Percentiles rank a stretch among this genome's conserved stretches.
Conservation (phyloP, 1,140 invertebrate genomes). For the Zaprionus capensis region DNA sequence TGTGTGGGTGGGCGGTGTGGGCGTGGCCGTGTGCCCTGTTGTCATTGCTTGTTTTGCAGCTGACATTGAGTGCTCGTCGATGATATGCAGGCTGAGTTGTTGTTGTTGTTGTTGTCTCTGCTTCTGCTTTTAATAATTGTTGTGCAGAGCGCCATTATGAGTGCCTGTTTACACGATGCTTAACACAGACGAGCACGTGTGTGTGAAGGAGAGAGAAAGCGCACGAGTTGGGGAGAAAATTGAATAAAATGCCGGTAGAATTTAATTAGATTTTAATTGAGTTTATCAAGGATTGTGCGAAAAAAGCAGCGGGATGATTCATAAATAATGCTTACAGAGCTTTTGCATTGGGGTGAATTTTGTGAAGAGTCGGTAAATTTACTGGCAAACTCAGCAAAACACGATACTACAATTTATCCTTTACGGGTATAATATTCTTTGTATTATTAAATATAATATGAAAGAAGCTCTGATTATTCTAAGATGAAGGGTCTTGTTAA, state of each 20-base stretch:
- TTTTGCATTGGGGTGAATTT: background rate
- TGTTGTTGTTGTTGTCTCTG: slow-evolving; percentile 43
- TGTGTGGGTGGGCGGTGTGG: slow-evolving; percentile 30
- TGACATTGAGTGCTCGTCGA: slow-evolving; percentile 81
- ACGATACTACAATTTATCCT: background rate
- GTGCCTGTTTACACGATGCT: slow-evolving; percentile 78
- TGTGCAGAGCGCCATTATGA: slow-evolving; percentile 60
- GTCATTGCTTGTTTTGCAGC: slow-evolving; percentile 78
- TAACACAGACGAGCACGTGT: slow-evolving; percentile 43
- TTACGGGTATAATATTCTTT: background rate
- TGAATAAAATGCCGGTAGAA: slow-evolving; percentile 78
- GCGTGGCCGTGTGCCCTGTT: slow-evolving; percentile 64
- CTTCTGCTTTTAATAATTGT: slow-evolving; percentile 54
- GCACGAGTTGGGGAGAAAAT: slow-evolving; percentile 46
- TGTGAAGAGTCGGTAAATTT: background rate
- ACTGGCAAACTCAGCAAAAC: background rate
- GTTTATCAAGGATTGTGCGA: slow-evolving; percentile 48
- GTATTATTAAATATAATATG: background rate
- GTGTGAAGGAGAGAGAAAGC: slow-evolving; percentile 17
- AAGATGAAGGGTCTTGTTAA: background rate
- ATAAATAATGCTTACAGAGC: background rate
- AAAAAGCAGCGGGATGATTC: slow-evolving; percentile 6
- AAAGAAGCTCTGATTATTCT: background rate
- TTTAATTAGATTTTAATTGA: slow-evolving; percentile 82
- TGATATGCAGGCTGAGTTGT: slow-evolving; percentile 72